phyloP scores from a whole-genome alignment of 2,888 invertebrate species.

The Lordiphosa andalusiaca region DNA sequence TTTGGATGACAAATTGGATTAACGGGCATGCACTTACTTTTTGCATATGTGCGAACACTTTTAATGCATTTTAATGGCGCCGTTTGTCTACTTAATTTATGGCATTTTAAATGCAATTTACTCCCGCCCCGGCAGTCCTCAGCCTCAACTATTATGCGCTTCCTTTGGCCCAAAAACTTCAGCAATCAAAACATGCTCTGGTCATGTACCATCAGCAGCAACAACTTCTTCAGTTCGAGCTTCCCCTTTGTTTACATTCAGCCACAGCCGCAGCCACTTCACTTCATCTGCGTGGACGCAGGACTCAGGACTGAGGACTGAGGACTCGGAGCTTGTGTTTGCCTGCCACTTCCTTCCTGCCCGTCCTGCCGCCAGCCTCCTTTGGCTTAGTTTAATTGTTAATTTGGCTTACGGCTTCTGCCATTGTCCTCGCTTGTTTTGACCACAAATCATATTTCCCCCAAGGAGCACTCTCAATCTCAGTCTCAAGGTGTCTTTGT shows the following conservation, averaged over 20 bases:
- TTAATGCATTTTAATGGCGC: conserved; percentile 62
- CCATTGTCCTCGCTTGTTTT: conserved; percentile 21
- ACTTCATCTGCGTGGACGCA: no score
- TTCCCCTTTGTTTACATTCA: no score
- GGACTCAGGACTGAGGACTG: background rate
- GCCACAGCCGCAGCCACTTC: conserved; percentile 1
- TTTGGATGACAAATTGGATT: conserved; percentile 64
- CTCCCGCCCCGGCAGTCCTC: no score
- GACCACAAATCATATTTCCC: conserved; percentile 50
- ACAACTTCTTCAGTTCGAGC: no score
- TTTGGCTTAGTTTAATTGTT: conserved; percentile 58
- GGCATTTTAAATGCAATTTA: conserved; percentile 70
- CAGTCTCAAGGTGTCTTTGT: conserved; percentile 13
- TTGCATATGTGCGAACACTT: conserved; percentile 36
- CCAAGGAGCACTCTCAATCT: conserved; percentile 10
- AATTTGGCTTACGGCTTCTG: conserved; percentile 62
- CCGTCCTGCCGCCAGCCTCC: background rate
- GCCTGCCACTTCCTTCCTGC: conserved; percentile 8
- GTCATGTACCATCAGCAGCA: no score
- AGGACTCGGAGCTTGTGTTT: conserved; percentile 5
- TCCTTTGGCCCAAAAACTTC: conserved; percentile 26
- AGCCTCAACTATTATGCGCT: background rate
- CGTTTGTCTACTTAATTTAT: conserved; percentile 60
- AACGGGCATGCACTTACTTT: conserved; percentile 12
- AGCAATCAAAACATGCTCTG: conserved; percentile 31